phyloP scores from a whole-genome alignment of 2,888 invertebrate species.

The Spodoptera picta region DNA sequence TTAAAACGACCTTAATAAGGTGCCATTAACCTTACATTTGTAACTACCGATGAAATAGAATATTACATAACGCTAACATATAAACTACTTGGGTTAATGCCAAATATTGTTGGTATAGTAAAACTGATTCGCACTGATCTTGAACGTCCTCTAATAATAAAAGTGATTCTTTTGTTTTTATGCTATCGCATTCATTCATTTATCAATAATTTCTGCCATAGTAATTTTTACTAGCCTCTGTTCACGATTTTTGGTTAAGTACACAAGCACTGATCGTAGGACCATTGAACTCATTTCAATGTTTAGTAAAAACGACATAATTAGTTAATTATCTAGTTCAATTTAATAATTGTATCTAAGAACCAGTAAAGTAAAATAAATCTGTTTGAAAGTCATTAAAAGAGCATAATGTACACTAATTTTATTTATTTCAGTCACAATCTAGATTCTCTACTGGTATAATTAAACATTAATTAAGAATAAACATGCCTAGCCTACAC shows the following conservation, averaged over 20 bases:
- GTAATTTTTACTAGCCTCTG: conserved; percentile 1
- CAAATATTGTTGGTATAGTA: conserved; percentile 41
- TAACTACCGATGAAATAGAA: conserved; percentile 39
- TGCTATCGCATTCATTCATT: conserved; percentile 4
- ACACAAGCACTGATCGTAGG: no score
- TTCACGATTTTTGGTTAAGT: no score
- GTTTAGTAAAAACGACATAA: no score
- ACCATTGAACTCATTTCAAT: no score
- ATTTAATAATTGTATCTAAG: no score
- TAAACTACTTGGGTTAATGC: conserved; percentile 45
- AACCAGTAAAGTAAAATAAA: conserved; percentile 3
- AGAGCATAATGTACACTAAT: conserved; percentile 9
- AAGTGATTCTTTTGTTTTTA: conserved; percentile 1
- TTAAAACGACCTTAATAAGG: conserved; percentile 49
- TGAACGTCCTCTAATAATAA: conserved; percentile 34
- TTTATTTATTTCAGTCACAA: conserved; percentile 28
- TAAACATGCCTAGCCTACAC: conserved; percentile 9
- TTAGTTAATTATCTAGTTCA: no score
- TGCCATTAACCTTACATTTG: conserved; percentile 50
- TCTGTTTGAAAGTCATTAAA: conserved; percentile 21
- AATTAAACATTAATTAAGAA: conserved; percentile 34
- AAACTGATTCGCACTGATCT: conserved; percentile 39
- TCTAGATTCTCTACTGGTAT: conserved; percentile 14
- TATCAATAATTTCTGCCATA: neutral
- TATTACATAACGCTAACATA: conserved; percentile 35